A percentile compares a stretch with the other conserved stretches of the same genome.
phyloP scores from a whole-genome alignment of 2,113 vertebrate species.

The Pelobates fuscus region DNA sequence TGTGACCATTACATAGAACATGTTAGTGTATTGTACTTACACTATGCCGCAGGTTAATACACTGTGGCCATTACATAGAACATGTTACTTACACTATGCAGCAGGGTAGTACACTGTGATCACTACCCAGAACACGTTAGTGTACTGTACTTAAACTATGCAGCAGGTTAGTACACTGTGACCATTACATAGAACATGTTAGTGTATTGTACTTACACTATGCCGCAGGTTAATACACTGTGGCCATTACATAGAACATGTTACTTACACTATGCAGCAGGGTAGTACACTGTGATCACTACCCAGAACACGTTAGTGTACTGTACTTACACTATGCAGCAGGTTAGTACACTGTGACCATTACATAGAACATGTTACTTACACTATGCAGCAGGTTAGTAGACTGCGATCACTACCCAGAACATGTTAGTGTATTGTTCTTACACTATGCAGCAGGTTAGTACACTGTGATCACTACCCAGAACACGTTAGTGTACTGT shows the following conservation, averaged over 20 bases:
- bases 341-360: constrained; percentile 67
- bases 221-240: background rate
- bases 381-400: background rate
- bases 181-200: too few species aligned
- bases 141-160: background rate
- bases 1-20: too few species aligned
- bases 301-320: constrained; percentile 23
- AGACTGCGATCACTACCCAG: background rate
- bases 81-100: too few species aligned
- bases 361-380: too few species aligned
- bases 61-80: too few species aligned
- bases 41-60: too few species aligned
- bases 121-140: constrained; percentile 53
- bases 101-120: constrained; percentile 70
- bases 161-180: constrained; percentile 77
- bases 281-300: constrained; percentile 73
- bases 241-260: background rate
- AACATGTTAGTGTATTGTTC: background rate
- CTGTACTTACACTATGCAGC: constrained; percentile 61
- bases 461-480: background rate
- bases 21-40: too few species aligned
- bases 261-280: too few species aligned
- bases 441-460: background rate
- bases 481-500: background rate
- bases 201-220: background rate